These are phyloP conservation scores for Melieria omissa DNA, from an alignment of 2,888 invertebrate genomes.

Conservation along the genomic window DNA sequence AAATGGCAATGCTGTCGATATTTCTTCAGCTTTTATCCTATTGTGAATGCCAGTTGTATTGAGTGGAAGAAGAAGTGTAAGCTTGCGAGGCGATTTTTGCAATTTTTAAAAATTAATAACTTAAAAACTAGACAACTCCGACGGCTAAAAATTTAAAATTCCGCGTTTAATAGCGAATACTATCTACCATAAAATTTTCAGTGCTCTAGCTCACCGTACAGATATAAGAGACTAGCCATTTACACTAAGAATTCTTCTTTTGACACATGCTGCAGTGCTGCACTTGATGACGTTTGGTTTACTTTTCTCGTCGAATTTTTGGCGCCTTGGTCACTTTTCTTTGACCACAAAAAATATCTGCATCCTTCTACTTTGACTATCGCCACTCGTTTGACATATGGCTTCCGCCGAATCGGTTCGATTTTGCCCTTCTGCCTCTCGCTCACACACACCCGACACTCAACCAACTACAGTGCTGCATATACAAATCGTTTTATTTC, in stretches of 20 bases:
- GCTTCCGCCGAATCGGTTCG: slow-evolving; percentile 17
- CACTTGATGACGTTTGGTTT: slow-evolving; percentile 31
- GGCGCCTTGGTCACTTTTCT: slow-evolving; percentile 42
- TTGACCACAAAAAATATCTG: slow-evolving; percentile 25
- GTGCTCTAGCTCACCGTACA: too few relatives aligned
- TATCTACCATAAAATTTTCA: too few relatives aligned
- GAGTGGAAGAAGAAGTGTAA: too few relatives aligned
- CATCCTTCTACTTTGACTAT: slow-evolving; percentile 36
- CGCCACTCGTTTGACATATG: slow-evolving; percentile 37
- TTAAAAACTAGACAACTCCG: too few relatives aligned
- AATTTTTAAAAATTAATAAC: too few relatives aligned
- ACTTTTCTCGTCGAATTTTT: slow-evolving; percentile 25
- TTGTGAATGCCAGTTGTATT: too few relatives aligned
- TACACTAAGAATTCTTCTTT: slow-evolving; percentile 5
- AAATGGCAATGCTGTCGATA: too few relatives aligned
- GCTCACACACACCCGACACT: slow-evolving; percentile 9
- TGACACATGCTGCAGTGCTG: slow-evolving; percentile 35
- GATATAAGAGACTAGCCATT: too few relatives aligned
- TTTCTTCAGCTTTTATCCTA: too few relatives aligned
- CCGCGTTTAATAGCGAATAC: too few relatives aligned
- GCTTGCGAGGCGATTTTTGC: too few relatives aligned
- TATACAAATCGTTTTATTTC: slow-evolving; percentile 35
- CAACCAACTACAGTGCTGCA: slow-evolving; percentile 8
- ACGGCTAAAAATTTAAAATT: too few relatives aligned
- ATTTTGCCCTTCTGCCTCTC: slow-evolving; percentile 27